Conservation (phyloP, 92 coral and sea anemone genomes). For the Epizoanthus fatuus region DNA sequence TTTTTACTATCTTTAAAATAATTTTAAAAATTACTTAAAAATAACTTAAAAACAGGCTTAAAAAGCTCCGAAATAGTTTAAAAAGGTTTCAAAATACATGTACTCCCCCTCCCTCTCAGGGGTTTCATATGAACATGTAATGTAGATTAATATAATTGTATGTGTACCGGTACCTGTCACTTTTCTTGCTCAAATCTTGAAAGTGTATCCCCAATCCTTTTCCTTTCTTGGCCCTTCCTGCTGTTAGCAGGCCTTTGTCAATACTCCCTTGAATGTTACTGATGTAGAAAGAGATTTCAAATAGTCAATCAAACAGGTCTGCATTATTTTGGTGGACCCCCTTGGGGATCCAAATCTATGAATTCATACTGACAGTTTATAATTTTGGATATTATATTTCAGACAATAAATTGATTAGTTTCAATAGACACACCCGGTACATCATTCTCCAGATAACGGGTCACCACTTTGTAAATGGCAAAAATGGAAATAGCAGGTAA, state of each 20-base stretch:
- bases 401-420: too few relatives aligned
- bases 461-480: too few relatives aligned
- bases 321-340: too few relatives aligned
- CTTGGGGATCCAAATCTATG: too few relatives aligned
- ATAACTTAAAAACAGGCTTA: not conserved
- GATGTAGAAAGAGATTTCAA: too few relatives aligned
- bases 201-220: slow-evolving; percentile 86
- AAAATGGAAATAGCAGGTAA: too few relatives aligned
- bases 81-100: not conserved
- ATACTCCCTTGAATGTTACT: slow-evolving; percentile 80
- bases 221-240: slow-evolving; percentile 73
- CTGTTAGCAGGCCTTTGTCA: slow-evolving; percentile 77
- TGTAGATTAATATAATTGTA: not conserved
- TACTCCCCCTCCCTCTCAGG: too few relatives aligned
- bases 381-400: too few relatives aligned
- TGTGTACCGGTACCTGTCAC: slow-evolving; percentile 68
- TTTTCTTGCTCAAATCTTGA: slow-evolving; percentile 88
- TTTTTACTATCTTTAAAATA: not conserved
- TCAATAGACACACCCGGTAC: too few relatives aligned
- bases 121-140: not conserved
- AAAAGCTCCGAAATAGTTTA: not conserved
- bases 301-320: too few relatives aligned
- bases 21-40: not conserved
- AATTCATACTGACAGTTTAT: too few relatives aligned
- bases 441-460: too few relatives aligned